Evolutionary conservation across 2,888 invertebrate genomes (phyloP), one percentile per base, ranked within the genome.

Genomic region (Alsophila aescularia): DNA sequence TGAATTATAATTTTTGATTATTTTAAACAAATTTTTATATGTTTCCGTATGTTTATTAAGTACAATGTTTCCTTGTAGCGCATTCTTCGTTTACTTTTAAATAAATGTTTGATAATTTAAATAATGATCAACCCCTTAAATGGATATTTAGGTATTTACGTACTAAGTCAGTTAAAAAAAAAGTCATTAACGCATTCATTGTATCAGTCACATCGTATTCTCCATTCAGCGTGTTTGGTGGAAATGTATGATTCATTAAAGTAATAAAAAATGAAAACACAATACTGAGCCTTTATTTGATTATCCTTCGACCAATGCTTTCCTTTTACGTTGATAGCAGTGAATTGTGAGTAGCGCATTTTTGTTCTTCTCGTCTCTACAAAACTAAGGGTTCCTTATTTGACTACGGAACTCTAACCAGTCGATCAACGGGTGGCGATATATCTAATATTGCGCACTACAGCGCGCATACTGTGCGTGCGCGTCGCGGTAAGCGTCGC

Each of bases 211-310:
- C 77, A 73, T 85, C 81, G 80, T 83, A 81, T 75, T 81, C 72
- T 73, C 83, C 86, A 87, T 87, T 84, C 82, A 76, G 87, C 83
- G 87, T 89, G 86, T 87, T 82, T 87, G 85, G 73, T 83, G 81
- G 75, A 79, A 78, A 77, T 85, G 84, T 56, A 51, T 86, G 81
- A 82, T 77, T 85, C 80, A 86, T 84, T 85, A 81, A 64, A 68
- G 58, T 68, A 65, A 71, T 60, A 58, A 64, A 44, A 60, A 36
- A 47, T 49, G 45, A 53, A 62, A 58, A 59, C 49, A 58, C 50
- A 63, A 50, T 57, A 57, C 0, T 7, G 9, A 3, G 49, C 1
- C 2, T 49, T 21, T 53, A 34, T 44, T 54, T 40, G 24, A 10
- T 16, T 27, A 9, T 15, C 52, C 27, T n/a, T n/a, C n/a, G n/a